Conservation (phyloP, 2,888 invertebrate species). For the Athetis lepigone region DNA sequence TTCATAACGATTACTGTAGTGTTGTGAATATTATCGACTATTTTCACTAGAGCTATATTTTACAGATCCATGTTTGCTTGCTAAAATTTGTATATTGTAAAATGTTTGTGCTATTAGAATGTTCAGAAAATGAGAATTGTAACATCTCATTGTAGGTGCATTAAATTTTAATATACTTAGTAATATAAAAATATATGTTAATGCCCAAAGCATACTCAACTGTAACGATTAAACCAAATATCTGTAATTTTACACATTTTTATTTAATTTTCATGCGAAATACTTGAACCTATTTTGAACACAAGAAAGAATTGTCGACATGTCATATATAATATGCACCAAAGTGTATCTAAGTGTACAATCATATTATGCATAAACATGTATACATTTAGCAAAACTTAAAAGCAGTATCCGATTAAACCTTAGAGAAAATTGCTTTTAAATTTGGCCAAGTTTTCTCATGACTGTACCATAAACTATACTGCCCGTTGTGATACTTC, state of each 20-base stretch:
- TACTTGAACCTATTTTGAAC: neutral
- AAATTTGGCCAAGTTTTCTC: no score
- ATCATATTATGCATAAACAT: no score
- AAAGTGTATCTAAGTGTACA: conserved; percentile 41
- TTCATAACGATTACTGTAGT: conserved; percentile 40
- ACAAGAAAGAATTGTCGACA: neutral
- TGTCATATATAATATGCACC: neutral
- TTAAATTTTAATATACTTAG: conserved; percentile 20
- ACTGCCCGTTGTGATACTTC: conserved; percentile 55
- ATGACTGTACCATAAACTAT: conserved; percentile 10
- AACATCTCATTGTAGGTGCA: conserved; percentile 41
- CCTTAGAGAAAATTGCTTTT: no score
- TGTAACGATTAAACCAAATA: conserved; percentile 38
- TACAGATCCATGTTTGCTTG: conserved; percentile 25
- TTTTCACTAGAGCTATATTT: conserved; percentile 34
- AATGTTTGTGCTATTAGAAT: conserved; percentile 43
- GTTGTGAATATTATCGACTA: conserved; percentile 52
- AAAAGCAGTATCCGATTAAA: no score
- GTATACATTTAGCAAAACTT: no score
- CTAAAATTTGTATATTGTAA: conserved; percentile 37
- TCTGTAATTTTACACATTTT: conserved; percentile 42
- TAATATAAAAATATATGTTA: conserved; percentile 10
- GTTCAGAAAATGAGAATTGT: conserved; percentile 26
- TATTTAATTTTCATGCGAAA: conserved; percentile 14
- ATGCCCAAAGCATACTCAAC: conserved; percentile 17